phyloP scores from a whole-genome alignment of 2,113 vertebrate genomes.

The Atractosteus spatula region DNA sequence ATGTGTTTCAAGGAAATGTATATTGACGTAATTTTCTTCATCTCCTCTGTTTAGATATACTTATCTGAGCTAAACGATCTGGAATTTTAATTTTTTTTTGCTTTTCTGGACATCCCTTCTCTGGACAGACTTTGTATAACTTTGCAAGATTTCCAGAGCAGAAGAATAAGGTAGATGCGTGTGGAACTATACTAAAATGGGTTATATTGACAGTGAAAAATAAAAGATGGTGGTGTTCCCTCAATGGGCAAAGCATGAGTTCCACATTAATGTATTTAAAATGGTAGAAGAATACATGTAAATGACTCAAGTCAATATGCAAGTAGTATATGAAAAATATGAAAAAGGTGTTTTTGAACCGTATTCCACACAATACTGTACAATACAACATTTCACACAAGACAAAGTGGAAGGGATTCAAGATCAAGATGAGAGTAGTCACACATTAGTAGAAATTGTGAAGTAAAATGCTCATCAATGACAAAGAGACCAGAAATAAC shows the following conservation, averaged over 20 bases:
- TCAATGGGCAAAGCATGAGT: conserved; percentile 14
- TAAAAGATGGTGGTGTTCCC: not conserved
- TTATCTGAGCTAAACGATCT: not conserved
- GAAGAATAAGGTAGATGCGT: not conserved
- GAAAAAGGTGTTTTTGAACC: not conserved
- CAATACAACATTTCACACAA: too few relatives aligned
- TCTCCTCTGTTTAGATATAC: not conserved
- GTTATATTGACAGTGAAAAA: not conserved
- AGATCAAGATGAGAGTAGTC: too few relatives aligned
- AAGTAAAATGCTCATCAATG: too few relatives aligned
- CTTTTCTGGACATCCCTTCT: not conserved
- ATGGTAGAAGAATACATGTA: not conserved
- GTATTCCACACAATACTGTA: too few relatives aligned
- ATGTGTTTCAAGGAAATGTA: conserved; percentile 10
- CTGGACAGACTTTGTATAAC: too few relatives aligned
- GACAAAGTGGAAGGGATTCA: too few relatives aligned
- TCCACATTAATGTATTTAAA: conserved; percentile 10
- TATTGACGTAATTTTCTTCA: conserved; percentile 5
- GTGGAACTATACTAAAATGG: not conserved
- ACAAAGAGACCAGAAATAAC: too few relatives aligned
- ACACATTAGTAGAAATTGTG: too few relatives aligned
- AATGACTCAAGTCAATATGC: not conserved
- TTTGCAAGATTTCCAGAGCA: not conserved
- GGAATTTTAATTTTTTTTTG: not conserved
- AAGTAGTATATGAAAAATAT: not conserved